Evolutionary conservation across 1,140 invertebrate genomes (phyloP), one percentile per base, ranked within the genome.

Genomic region (Lamellibrachia luymesi): DNA sequence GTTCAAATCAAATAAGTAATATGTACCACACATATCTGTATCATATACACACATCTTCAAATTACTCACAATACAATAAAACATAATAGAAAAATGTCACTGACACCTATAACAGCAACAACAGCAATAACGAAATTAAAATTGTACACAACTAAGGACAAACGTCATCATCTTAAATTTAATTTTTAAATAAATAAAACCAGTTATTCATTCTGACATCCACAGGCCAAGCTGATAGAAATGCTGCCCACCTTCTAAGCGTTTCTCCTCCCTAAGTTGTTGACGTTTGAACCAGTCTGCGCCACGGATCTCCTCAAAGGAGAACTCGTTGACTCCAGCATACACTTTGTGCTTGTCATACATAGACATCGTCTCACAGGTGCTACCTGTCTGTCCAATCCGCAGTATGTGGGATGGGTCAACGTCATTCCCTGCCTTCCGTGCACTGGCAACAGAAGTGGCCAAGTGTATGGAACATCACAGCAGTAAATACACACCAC

Each of bases 301-400:
- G 91, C 96, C 96, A 93, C 96, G 94, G 4, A 97, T 93, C 95
- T 97, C 97, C 95, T 97, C 97, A 95, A 97, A 96, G 51, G 96
- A 96, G 93, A 97, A 97, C 94, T 97, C 97, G 90, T 96, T 95
- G 4, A 95, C 95, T 0, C 97, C 97, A 92, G 95, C 95, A 94
- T 97, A 97, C 1, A 97, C 95, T 94, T 96, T 96, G 50, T 96
- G 95, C 94, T 97, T 97, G 93, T 95, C 96, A 94, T 97, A 97
- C 96, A 97, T 96, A 0, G 96, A 94, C 90, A 94, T 94, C 51
- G 95, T 95, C 10, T 49, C 22, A 22, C 51, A 90, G 5, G 50
- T 52, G 49, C 91, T 49, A n/a, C 91, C 90, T 90, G 90, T 27
- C 25, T 51, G 91, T 17, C 22, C 17, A n/a, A 4, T 10, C 50